These are phyloP conservation scores for Rhodeus uyekii DNA, from an alignment of 2,797 vertebrate species.

Conservation along the genomic window DNA sequence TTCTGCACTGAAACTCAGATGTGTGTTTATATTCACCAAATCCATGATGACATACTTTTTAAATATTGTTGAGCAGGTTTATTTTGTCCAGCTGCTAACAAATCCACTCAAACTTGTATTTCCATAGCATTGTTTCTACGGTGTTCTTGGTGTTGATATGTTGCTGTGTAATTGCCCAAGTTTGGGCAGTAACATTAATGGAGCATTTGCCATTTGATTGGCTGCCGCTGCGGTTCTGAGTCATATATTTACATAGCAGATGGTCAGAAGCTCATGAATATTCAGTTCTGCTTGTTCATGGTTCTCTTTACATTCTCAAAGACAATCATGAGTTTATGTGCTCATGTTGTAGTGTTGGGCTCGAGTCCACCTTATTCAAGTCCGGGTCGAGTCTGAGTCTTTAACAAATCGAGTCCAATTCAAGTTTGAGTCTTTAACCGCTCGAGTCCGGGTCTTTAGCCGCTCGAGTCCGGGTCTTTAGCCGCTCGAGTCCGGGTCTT, in stretches of 20 bases:
- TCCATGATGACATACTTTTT: not conserved
- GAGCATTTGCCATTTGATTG: not conserved
- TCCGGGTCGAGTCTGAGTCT: not conserved
- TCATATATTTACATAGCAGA: constrained; percentile 39
- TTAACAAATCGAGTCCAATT: not conserved
- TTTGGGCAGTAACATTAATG: not conserved
- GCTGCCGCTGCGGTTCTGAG: not conserved
- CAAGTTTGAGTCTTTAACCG: not conserved
- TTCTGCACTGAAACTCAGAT: not conserved
- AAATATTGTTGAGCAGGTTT: not conserved
- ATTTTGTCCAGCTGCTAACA: constrained; percentile 2
- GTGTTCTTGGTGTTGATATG: not conserved
- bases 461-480: not conserved
- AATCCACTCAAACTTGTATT: not conserved
- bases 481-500: not conserved
- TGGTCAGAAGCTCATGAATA: constrained; percentile 42
- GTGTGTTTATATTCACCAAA: not conserved
- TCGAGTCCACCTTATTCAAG: not conserved
- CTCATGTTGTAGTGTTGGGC: constrained; percentile 4
- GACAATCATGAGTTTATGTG: constrained; percentile 8
- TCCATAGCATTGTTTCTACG: not conserved
- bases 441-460: too few species aligned
- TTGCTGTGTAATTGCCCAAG: not conserved
- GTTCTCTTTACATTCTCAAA: constrained; percentile 2
- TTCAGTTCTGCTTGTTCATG: constrained; percentile 20